Base-by-base conservation (phyloP, 2,888 invertebrate species). In the Atethmia centrago region DNA sequence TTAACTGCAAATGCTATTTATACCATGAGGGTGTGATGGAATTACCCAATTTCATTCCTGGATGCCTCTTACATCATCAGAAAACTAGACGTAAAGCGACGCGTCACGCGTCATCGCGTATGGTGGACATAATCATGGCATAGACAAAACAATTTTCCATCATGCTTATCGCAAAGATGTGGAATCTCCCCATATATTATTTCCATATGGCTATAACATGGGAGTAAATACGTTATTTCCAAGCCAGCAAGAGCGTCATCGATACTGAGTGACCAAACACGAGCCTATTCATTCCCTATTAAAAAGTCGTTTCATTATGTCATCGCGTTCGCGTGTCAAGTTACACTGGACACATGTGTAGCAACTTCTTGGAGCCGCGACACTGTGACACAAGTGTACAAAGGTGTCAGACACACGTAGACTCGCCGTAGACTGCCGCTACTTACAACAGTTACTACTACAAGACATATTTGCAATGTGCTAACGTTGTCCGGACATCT, bases 381-480 rank as follows among this genome's bases (percentile, higher is more conserved):
- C 49, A 63, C 63, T 73, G 45, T 65, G 74, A 77, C 77, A 84
- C 62, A 53, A 67, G 74, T 71, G 76, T 72, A 69, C 62, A 58
- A 49, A 71, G 75, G 68, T 81, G 81, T 84, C 84, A 68, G 80
- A 65, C 83, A 65, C 80, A 3, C 12, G 68, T 79, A n/a, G n/a
- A n/a, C 80, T 61, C n/a, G 53, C 59, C 45, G 10, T 59, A 59
- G 25, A 49, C 76, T 72, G 58, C 71, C 61, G 63, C 53, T 80
- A 73, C 72, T 80, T 64, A 71, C 75, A 66, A 71, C 77, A 75
- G 62, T 47, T 59, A 64, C n/a, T n/a, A 72, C 42, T 53, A 87
- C 82, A 83, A 85, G 81, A 71, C 75, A 71, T 71, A 81, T 87
- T 87, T 77, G 87, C 86, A 82, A 82, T 77, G 85, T 84, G 83